Conservation (phyloP, 2,888 invertebrate genomes). For the Sycophila texana region DNA sequence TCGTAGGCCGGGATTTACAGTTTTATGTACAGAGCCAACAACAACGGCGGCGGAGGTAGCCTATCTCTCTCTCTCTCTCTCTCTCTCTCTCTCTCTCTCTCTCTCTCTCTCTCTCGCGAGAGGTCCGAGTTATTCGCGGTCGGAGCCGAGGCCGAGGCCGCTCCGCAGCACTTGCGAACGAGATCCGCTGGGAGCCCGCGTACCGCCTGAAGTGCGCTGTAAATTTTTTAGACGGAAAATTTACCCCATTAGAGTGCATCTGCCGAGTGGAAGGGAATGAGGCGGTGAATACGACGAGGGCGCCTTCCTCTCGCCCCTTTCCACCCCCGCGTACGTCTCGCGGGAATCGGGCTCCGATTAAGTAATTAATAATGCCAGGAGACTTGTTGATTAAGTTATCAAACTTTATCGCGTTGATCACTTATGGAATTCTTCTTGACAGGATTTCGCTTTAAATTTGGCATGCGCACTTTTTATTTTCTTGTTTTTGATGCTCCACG, state of each 20-base stretch:
- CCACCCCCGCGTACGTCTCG: too few relatives aligned
- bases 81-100: not conserved
- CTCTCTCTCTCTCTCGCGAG: not conserved
- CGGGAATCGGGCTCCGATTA: too few relatives aligned
- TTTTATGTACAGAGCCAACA: conserved; percentile 20
- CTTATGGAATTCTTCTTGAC: too few relatives aligned
- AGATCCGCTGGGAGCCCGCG: not conserved
- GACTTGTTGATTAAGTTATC: too few relatives aligned
- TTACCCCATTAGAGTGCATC: conserved; percentile 14
- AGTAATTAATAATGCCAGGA: too few relatives aligned
- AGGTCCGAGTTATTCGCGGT: not conserved
- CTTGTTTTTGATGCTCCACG: too few relatives aligned
- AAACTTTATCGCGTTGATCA: too few relatives aligned
- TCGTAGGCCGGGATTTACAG: conserved; percentile 33
- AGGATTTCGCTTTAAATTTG: too few relatives aligned
- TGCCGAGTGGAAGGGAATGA: not conserved
- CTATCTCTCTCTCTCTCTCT: not conserved
- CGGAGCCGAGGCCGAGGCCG: not conserved
- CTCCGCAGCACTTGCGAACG: not conserved
- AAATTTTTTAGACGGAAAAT: conserved; percentile 11
- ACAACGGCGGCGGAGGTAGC: not conserved
- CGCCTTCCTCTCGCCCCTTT: too few relatives aligned
- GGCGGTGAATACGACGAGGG: too few relatives aligned
- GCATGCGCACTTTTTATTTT: too few relatives aligned
- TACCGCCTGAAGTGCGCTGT: not conserved